phyloP scores from a whole-genome alignment of 2,888 invertebrate species.

The Emmelina monodactyla region DNA sequence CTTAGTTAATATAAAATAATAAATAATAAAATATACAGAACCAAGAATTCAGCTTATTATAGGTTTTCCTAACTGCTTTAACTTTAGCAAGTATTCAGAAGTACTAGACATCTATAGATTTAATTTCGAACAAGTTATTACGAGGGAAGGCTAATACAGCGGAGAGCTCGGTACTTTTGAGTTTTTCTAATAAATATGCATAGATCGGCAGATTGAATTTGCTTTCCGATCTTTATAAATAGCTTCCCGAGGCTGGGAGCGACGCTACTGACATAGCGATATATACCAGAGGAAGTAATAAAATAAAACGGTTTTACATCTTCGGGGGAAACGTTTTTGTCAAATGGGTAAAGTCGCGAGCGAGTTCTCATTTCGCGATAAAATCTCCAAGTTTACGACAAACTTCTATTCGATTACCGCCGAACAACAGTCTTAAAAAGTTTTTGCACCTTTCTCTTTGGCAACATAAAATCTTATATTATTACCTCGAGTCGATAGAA shows the following conservation, averaged over 20 bases:
- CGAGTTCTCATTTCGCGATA: slow-evolving; percentile 63
- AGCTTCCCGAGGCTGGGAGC: slow-evolving; percentile 35
- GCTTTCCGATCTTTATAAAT: slow-evolving; percentile 33
- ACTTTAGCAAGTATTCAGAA: too few species aligned
- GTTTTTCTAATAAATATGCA: slow-evolving; percentile 6
- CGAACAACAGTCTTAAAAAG: slow-evolving; percentile 57
- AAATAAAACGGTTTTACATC: slow-evolving; percentile 67
- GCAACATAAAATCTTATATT: too few species aligned
- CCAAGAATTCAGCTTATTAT: neutral
- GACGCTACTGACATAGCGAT: slow-evolving; percentile 50
- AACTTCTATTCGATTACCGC: slow-evolving; percentile 61
- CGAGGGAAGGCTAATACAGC: neutral
- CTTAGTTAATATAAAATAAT: too few species aligned
- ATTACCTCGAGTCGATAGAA: too few species aligned
- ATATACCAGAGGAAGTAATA: slow-evolving; percentile 63
- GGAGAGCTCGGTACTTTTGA: neutral
- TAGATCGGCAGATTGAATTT: slow-evolving; percentile 26
- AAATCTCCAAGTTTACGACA: slow-evolving; percentile 65
- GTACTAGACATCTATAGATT: too few species aligned
- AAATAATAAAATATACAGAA: neutral
- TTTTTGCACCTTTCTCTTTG: slow-evolving; percentile 7
- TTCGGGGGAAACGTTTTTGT: slow-evolving; percentile 61
- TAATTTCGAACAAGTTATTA: neutral
- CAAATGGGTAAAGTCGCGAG: slow-evolving; percentile 61
- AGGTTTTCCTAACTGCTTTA: too few species aligned